Base-by-base conservation (phyloP, 2,888 invertebrate species). In the Palloptera scutellata region DNA sequence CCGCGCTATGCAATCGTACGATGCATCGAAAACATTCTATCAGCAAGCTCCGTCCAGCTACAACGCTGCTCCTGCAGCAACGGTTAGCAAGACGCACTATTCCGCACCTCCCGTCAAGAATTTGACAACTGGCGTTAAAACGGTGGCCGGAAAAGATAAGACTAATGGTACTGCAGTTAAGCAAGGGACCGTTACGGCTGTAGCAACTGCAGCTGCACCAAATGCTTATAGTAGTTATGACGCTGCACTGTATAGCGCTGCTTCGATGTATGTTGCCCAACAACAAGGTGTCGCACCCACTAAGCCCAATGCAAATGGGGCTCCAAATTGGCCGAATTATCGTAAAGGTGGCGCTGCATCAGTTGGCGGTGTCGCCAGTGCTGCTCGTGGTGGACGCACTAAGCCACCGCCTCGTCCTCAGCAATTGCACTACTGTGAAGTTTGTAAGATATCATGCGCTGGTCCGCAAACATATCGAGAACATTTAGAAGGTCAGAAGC, bases 401-500 rank as follows among this genome's bases (percentile, higher is more conserved):
- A 85, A 85, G 74, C 92, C 91, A 41, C 93, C 95, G 66, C 95
- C 95, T 17, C 94, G 95, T 79, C 94, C 95, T 42, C 95, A 96
- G 83, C 95, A 96, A 82, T 87, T 98, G 73, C 97, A 97, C 86
- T 99, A 98, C 86, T 99, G 98, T 84, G 98, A 99, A 85, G 96
- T 98, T 13, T 99, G 99, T 86, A 98, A 98, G 86, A 98, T 98
- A 80, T 97, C 97, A 81, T 98, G 96, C 86, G 96, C 96, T 72
- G 96, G 96, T 0, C 95, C 95, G 4, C 95, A 95, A 87, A 95
- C 96, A 0, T 96, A 95, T 84, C 89, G 94, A 73, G 99, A 98
- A 85, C 99, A 99, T 88, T 88, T 99, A 81, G 98, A 98, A 83
- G 99, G 99, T 0, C 97, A 98, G 86, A 96, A 97, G 86, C 99